phyloP scores from a whole-genome alignment of 1,140 invertebrate genomes.

The Ephestia elutella region DNA sequence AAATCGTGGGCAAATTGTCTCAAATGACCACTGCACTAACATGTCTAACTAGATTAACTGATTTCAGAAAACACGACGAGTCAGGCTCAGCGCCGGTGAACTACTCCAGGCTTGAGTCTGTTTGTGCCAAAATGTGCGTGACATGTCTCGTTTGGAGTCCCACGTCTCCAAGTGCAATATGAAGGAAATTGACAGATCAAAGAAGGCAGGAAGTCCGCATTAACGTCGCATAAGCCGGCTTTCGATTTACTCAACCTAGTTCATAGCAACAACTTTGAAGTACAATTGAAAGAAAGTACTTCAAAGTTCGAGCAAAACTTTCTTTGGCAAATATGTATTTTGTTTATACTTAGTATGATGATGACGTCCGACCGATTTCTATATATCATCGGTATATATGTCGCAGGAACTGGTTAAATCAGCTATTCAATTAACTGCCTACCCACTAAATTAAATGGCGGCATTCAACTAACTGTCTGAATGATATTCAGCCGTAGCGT shows the following conservation, averaged over 20 bases:
- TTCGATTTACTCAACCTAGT: slow-evolving; percentile 27
- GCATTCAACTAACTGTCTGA: too few relatives aligned
- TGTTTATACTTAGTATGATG: too few relatives aligned
- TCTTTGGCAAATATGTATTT: too few relatives aligned
- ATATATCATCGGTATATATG: too few relatives aligned
- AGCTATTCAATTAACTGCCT: too few relatives aligned
- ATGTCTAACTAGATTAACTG: slow-evolving; percentile 61
- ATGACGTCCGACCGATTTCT: too few relatives aligned
- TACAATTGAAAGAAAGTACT: not conserved
- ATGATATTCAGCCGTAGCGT: too few relatives aligned
- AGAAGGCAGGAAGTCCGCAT: slow-evolving; percentile 57
- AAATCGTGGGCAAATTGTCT: slow-evolving; percentile 53
- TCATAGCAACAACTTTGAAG: not conserved
- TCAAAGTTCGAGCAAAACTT: too few relatives aligned
- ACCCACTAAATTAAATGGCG: too few relatives aligned
- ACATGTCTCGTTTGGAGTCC: slow-evolving; percentile 41
- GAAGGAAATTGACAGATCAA: slow-evolving; percentile 58
- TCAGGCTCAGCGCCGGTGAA: not conserved
- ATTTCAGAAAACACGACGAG: slow-evolving; percentile 49
- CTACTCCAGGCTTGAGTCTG: slow-evolving; percentile 4
- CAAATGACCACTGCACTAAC: slow-evolving; percentile 55
- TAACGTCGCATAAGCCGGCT: slow-evolving; percentile 40
- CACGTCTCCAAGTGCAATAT: slow-evolving; percentile 38
- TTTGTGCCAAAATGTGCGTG: slow-evolving; percentile 44
- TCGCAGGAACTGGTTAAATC: too few relatives aligned